A percentile compares a stretch with the other conserved stretches of the same genome.
Evolutionary conservation across 1,140 invertebrate genomes (phyloP).

Genomic region (Phortica variegata): DNA sequence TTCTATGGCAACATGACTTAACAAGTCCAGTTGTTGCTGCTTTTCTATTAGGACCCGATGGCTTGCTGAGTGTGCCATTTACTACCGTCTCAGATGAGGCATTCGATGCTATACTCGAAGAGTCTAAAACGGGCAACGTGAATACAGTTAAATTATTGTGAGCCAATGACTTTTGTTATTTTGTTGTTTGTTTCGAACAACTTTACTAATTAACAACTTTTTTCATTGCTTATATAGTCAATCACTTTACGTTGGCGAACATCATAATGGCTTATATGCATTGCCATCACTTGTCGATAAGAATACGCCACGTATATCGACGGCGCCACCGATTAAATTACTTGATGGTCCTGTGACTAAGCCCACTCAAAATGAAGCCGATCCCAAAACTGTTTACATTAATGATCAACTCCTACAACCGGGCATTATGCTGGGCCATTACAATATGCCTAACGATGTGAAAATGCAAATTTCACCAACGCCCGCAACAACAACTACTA

Average conservation of each 20-base stretch:
- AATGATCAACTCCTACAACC: slow-evolving; percentile 57
- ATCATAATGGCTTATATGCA: slow-evolving; percentile 85
- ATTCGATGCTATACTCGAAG: slow-evolving; percentile 70
- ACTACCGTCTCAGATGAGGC: slow-evolving; percentile 87
- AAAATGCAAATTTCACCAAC: slow-evolving; percentile 42
- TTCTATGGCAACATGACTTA: slow-evolving; percentile 85
- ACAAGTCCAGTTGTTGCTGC: slow-evolving; percentile 88
- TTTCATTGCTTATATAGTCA: slow-evolving; percentile 64
- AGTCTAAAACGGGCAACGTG: slow-evolving; percentile 63
- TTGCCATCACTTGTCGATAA: slow-evolving; percentile 88
- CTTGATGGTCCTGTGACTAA: slow-evolving; percentile 67
- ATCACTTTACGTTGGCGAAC: slow-evolving; percentile 91
- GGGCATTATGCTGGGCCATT: slow-evolving; percentile 69
- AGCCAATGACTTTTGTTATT: slow-evolving; percentile 38
- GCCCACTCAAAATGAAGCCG: slow-evolving; percentile 25
- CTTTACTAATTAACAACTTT: not conserved
- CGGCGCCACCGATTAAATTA: slow-evolving; percentile 63
- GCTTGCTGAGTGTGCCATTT: slow-evolving; percentile 84
- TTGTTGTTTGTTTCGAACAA: slow-evolving; percentile 52
- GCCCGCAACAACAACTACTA: slow-evolving; percentile 18
- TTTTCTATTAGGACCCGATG: slow-evolving; percentile 78
- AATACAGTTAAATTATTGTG: slow-evolving; percentile 76
- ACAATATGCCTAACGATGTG: slow-evolving; percentile 71
- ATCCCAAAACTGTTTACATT: slow-evolving; percentile 43
- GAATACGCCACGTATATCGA: slow-evolving; percentile 72